Evolutionary conservation across 2,888 invertebrate species (phyloP).

Genomic region (Oegoconia quadripuncta): DNA sequence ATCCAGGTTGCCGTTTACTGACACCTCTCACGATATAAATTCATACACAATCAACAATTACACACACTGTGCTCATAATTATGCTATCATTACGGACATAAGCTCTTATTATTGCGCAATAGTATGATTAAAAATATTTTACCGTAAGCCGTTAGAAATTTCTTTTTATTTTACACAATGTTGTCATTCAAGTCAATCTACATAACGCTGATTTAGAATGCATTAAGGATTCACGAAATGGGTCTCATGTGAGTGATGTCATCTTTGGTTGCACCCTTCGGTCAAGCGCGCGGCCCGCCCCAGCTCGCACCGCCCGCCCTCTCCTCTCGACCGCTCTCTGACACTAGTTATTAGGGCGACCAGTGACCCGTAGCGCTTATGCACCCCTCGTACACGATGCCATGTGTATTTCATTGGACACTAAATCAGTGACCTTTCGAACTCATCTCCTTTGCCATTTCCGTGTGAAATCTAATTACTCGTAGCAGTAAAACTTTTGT

Average conservation of each 20-base stretch:
- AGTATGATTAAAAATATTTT: constrained; percentile 1
- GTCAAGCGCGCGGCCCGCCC: constrained; percentile 19
- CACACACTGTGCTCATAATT: constrained; percentile 41
- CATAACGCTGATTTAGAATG: constrained; percentile 8
- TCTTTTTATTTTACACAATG: no score
- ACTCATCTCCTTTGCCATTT: constrained; percentile 31
- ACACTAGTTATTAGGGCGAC: constrained; percentile 53
- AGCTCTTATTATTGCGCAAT: constrained; percentile 12
- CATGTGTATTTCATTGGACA: constrained; percentile 40
- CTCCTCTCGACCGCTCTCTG: constrained; percentile 30
- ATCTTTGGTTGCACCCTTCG: constrained; percentile 3
- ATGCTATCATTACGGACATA: constrained; percentile 24
- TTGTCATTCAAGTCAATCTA: neutral
- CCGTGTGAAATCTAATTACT: constrained; percentile 39
- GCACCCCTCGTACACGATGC: constrained; percentile 40
- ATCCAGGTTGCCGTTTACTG: constrained; percentile 39
- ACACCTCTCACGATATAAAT: constrained; percentile 45
- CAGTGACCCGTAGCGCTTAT: constrained; percentile 55
- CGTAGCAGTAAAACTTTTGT: constrained; percentile 32
- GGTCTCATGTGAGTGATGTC: constrained; percentile 12
- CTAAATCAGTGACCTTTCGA: constrained; percentile 57
- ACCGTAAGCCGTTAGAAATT: neutral
- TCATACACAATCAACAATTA: no score
- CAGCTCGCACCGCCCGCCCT: constrained; percentile 16
- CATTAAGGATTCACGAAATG: constrained; percentile 11